Base-by-base conservation (phyloP, 2,888 invertebrate species). In the Tridacna crocea region DNA sequence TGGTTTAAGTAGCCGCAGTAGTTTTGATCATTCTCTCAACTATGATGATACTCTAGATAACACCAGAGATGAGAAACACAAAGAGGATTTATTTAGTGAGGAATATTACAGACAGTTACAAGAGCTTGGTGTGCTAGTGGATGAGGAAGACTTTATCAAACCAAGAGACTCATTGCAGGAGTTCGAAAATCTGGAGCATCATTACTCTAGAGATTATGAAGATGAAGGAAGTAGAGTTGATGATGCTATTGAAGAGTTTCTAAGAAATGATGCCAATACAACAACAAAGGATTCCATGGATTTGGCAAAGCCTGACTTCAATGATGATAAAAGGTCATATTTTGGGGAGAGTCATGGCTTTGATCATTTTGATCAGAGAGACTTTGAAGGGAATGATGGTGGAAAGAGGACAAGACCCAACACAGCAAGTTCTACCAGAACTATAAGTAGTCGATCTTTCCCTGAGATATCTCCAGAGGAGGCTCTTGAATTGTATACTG, bases 21-120 rank as follows among this genome's bases (percentile, higher is more conserved):
- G 88, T 58, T 88, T 87, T 72, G 85, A 88, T 78, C 84, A 88
- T 77, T 88, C 90, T 0, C 74, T 90, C 63, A 87, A 86, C 58
- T 89, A 84, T 74, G 87, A 85, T 55, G 85, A 87, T 8, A 73
- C 75, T 17, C 77, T 80, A 66, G 84, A 83, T 66, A 76, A 75
- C 58, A 79, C 83, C 19, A 77, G 82, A 55, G 77, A 63, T 27
- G 84, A 83, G n/a, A 79, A 81, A 51, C 81, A 84, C 15, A 82
- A 87, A 46, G 87, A 87, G 72, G 91, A 91, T 72, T 82, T 90
- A 58, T 91, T 92, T 83, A 89, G 90, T 51, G 89, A 90, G 61
- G 91, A 91, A 48, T 92, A 92, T 85, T 92, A 91, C 75, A 82
- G 90, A 61, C 91, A 92, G 82, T 80, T 92, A 24, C 88, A 89